Conservation (phyloP, 1,140 invertebrate genomes). For the Scaptodrosophila lebanonensis region DNA sequence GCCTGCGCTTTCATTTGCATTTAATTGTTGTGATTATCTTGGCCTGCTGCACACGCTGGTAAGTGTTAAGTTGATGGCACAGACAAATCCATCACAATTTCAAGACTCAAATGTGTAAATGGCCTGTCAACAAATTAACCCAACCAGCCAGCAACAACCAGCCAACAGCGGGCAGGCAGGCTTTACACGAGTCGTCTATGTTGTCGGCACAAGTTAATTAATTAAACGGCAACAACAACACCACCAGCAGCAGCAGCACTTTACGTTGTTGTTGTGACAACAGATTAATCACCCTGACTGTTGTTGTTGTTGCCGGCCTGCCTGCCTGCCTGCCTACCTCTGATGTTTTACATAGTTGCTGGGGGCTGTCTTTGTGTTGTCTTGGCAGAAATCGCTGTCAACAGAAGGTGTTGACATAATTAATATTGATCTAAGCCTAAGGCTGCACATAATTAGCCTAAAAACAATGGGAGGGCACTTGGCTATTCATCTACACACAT, state of each 20-base stretch:
- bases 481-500: no score
- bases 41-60: conserved; percentile 74
- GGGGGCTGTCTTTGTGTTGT: no score
- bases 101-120: conserved; percentile 51
- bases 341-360: conserved; percentile 14
- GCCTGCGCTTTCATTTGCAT: conserved; percentile 70
- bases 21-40: conserved; percentile 77
- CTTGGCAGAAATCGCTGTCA: conserved; percentile 40
- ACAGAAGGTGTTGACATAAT: conserved; percentile 64
- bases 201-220: conserved; percentile 58
- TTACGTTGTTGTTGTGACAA: conserved; percentile 36
- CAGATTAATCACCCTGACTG: conserved; percentile 59
- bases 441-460: no score
- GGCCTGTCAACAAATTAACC: conserved; percentile 70
- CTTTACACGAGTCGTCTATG: conserved; percentile 28
- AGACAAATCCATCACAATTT: conserved; percentile 54
- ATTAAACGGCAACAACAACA: conserved; percentile 61
- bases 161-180: background rate
- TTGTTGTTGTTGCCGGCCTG: no score
- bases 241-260: conserved; percentile 27
- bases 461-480: no score
- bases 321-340: no score
- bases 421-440: conserved; percentile 65
- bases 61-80: conserved; percentile 41
- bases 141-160: conserved; percentile 40